Evolutionary conservation across 92 coral and sea anemone genomes (phyloP).

Genomic region (Diadumene lineata): DNA sequence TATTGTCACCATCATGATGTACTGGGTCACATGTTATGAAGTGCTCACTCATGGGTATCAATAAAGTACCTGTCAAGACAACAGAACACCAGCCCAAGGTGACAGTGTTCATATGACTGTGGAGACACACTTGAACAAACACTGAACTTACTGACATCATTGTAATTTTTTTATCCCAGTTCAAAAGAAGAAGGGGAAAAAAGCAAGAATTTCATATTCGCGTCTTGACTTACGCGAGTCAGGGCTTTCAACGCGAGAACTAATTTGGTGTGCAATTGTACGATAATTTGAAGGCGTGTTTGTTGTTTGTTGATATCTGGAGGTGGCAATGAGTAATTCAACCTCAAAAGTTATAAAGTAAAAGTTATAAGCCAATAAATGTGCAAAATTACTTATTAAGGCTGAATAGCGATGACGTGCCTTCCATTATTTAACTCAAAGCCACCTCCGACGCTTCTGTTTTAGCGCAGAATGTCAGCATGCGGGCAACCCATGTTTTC

Average conservation of each 20-base stretch:
- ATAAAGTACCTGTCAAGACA: slow-evolving; percentile 15
- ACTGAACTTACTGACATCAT: neutral
- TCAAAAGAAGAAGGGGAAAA: no score
- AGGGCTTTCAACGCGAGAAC: no score
- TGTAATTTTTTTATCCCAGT: no score
- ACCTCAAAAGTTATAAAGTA: neutral
- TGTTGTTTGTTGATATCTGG: neutral
- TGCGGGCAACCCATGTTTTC: no score
- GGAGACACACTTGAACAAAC: neutral
- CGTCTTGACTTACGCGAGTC: no score
- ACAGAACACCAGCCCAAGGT: slow-evolving; percentile 15
- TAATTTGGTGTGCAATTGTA: neutral
- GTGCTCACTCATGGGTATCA: slow-evolving; percentile 12
- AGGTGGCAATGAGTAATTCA: slow-evolving; percentile 12
- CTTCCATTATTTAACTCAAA: no score
- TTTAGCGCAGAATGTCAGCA: no score
- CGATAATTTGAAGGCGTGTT: neutral
- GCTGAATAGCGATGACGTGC: no score
- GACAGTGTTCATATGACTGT: neutral
- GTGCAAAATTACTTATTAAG: no score
- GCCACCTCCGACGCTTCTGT: no score
- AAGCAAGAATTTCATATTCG: no score
- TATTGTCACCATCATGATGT: no score
- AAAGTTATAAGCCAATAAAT: neutral
- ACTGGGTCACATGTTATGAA: neutral